Conservation (phyloP, 2,797 vertebrate genomes). For the Decapterus maruadsi region DNA sequence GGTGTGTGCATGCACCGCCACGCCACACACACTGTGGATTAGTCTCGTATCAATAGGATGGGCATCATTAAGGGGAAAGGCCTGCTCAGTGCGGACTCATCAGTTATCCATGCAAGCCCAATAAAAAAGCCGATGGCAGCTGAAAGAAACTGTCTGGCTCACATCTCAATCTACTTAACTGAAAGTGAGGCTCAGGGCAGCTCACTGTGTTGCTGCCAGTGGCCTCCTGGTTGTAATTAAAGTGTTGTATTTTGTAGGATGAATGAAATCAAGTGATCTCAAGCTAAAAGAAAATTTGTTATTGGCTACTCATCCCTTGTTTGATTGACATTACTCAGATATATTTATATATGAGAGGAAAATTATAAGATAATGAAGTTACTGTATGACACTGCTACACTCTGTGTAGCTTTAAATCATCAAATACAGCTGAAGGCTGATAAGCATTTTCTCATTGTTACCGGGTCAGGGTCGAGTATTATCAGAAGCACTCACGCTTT, state of each 20-base stretch:
- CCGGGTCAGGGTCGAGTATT: background rate
- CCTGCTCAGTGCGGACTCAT: constrained; percentile 59
- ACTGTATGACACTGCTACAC: background rate
- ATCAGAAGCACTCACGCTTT: constrained; percentile 18
- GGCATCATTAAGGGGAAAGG: constrained; percentile 39
- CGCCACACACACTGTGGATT: constrained; percentile 6
- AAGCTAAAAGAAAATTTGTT: background rate
- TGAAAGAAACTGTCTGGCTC: constrained; percentile 58
- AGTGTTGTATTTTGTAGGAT: constrained; percentile 30
- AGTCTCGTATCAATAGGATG: constrained; percentile 28
- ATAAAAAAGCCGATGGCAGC: constrained; percentile 42
- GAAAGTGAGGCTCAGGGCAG: constrained; percentile 15
- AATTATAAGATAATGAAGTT: background rate
- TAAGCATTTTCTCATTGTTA: constrained; percentile 14
- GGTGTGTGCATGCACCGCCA: background rate
- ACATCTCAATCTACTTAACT: constrained; percentile 53
- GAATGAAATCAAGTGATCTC: background rate
- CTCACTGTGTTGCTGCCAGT: constrained; percentile 14
- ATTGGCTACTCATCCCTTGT: constrained; percentile 5
- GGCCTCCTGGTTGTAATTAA: constrained; percentile 38
- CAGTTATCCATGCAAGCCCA: constrained; percentile 43
- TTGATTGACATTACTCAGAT: background rate
- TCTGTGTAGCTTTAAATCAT: background rate
- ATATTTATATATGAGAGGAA: background rate
- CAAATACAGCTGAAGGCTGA: background rate